These are phyloP conservation scores for Pseudorasbora parva DNA, from an alignment of 2,113 vertebrate genomes.

Conservation along the genomic window DNA sequence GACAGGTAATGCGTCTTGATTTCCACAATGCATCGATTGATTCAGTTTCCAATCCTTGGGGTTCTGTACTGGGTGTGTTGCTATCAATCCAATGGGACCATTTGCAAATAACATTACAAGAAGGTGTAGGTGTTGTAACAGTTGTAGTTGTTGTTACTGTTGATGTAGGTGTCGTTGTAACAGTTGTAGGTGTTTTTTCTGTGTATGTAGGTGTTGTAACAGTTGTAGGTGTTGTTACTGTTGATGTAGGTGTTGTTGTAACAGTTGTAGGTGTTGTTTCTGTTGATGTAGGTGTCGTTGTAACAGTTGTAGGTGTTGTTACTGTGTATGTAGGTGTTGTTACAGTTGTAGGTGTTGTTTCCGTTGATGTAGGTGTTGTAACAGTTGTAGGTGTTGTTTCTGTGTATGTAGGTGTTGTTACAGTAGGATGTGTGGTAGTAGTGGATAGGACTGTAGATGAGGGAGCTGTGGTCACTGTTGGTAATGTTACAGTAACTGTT, in stretches of 20 bases:
- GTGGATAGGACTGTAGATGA: background rate
- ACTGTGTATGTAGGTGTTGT: background rate
- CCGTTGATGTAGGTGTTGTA: background rate
- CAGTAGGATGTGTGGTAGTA: background rate
- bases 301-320: background rate
- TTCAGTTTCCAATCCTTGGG: background rate
- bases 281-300: background rate
- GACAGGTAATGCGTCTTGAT: background rate
- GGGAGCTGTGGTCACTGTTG: background rate
- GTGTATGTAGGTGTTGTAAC: background rate
- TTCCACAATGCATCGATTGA: background rate
- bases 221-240: background rate
- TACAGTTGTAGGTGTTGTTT: background rate
- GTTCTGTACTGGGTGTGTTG: background rate
- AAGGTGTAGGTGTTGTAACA: background rate
- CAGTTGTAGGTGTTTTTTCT: background rate
- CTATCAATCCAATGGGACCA: slow-evolving; percentile 14
- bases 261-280: background rate
- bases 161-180: background rate
- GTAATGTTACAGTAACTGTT: background rate
- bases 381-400: background rate
- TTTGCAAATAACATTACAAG: background rate
- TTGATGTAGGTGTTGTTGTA: background rate
- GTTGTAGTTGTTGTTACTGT: background rate
- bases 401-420: background rate